Percentiles rank a stretch among this genome's conserved stretches.
Conservation (phyloP, 2,888 invertebrate species). For the Orchesellides sinensis region DNA sequence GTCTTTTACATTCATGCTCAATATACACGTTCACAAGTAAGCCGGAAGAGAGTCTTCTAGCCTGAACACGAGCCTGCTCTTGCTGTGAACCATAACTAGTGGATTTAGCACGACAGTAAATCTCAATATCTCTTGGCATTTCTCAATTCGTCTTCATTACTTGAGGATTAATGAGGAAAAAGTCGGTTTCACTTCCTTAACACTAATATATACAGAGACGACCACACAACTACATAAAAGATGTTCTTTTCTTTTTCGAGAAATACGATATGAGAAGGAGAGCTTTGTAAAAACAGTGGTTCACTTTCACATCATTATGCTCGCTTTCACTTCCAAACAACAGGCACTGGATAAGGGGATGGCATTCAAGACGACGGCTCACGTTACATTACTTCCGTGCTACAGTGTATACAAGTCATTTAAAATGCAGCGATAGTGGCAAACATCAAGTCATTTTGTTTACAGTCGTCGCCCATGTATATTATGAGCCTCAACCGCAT, state of each 20-base stretch:
- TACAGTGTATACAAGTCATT: too few species aligned
- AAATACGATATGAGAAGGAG: too few species aligned
- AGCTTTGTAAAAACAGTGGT: conserved; percentile 19
- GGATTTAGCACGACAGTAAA: conserved; percentile 61
- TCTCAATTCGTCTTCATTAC: conserved; percentile 73
- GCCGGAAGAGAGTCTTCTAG: not conserved
- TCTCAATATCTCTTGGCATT: conserved; percentile 72
- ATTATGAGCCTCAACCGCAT: too few species aligned
- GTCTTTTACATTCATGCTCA: too few species aligned
- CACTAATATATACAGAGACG: not conserved
- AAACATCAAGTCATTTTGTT: too few species aligned
- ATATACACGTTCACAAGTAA: not conserved
- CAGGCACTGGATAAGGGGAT: too few species aligned
- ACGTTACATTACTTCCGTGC: too few species aligned
- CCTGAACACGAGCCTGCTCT: not conserved
- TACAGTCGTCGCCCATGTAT: too few species aligned
- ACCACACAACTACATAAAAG: conserved; percentile 33
- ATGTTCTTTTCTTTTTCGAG: too few species aligned
- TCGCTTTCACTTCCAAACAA: conserved; percentile 1
- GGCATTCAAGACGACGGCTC: too few species aligned
- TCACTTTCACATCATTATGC: conserved; percentile 7
- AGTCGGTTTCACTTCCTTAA: conserved; percentile 17
- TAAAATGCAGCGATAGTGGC: too few species aligned
- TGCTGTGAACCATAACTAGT: conserved; percentile 9
- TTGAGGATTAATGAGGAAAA: conserved; percentile 65